Evolutionary conservation across 2,797 vertebrate genomes (phyloP), one percentile per base, ranked within the genome.

Genomic region (Myoxocephalus aenaeus): DNA sequence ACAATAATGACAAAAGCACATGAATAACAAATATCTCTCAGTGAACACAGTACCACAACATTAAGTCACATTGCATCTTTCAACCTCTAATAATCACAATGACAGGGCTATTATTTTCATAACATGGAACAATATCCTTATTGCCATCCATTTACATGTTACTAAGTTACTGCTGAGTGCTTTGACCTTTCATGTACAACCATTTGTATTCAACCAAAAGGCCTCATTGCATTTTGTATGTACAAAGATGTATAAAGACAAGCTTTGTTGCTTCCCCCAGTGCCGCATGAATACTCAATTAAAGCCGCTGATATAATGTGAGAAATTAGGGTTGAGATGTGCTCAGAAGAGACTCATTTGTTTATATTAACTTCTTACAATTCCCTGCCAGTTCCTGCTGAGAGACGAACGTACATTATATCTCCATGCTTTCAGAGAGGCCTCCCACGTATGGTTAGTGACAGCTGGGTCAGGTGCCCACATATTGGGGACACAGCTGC

Each of bases 381-480:
- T 86, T 86, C 77, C 77, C 80, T 90, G 89, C 71, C 88, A 90
- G 85, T 86, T 92, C 89, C 83, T 87, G 86, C 84, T 88, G 82
- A 81, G 84, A 91, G 72, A 80, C 9, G 51, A 89, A 84, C 67
- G 14, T 82, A 91, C 82, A 90, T 88, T 92, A 83, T 80, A 79
- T 89, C 90, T 89, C 84, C 42, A 46, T 77, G 80, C 77, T 81
- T 83, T 88, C 85, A 79, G 79, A 88, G 78, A 85, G 90, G 90
- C 91, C 84, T 91, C 80, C 83, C 83, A 76, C 82, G 86, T 86
- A 93, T 82, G 84, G 85, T 92, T 92, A 89, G 88, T 94, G 95
- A 95, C 95, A 95, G 95, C 94, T 93, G 93, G 94, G 95, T 95
- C 94, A 94, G 91, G 93, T 95, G 93, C 93, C 94, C 90, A 92